These are phyloP conservation scores for Etheostoma cragini DNA, from an alignment of 2,113 vertebrate species.

Conservation along the genomic window DNA sequence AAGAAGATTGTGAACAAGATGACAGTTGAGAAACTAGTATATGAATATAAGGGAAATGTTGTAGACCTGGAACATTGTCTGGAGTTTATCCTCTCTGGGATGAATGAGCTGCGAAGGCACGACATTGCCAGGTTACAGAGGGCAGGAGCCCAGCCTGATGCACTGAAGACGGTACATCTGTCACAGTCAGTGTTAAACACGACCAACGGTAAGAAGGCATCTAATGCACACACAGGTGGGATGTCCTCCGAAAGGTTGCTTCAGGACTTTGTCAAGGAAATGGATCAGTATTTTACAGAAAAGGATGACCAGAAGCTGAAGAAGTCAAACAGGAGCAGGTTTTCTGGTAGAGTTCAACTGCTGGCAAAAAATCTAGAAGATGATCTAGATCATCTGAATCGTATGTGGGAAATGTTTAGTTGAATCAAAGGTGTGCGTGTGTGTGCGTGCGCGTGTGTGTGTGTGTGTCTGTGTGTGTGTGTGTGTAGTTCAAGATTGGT, in stretches of 20 bases:
- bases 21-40: slow-evolving; percentile 63
- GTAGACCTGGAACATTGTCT: slow-evolving; percentile 68
- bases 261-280: slow-evolving; percentile 46
- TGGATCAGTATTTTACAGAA: slow-evolving; percentile 66
- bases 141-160: slow-evolving; percentile 31
- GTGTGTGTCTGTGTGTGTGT: not conserved
- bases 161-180: slow-evolving; percentile 50
- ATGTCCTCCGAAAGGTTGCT: slow-evolving; percentile 60
- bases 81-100: slow-evolving; percentile 58
- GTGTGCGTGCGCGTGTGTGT: not conserved
- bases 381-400: slow-evolving; percentile 62
- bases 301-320: slow-evolving; percentile 57
- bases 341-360: slow-evolving; percentile 57
- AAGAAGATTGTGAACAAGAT: slow-evolving; percentile 55
- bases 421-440: slow-evolving; percentile 21
- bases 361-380: slow-evolving; percentile 65
- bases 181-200: slow-evolving; percentile 39
- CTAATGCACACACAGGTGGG: not conserved
- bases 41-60: slow-evolving; percentile 46
- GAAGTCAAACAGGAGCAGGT: slow-evolving; percentile 60
- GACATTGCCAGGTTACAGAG: slow-evolving; percentile 48
- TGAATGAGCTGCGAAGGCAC: slow-evolving; percentile 69
- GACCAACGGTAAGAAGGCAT: not conserved
- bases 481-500: not conserved
- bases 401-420: slow-evolving; percentile 53